Evolutionary conservation across 2,113 vertebrate genomes (phyloP).

Genomic region (Campylomormyrus tamandua): DNA sequence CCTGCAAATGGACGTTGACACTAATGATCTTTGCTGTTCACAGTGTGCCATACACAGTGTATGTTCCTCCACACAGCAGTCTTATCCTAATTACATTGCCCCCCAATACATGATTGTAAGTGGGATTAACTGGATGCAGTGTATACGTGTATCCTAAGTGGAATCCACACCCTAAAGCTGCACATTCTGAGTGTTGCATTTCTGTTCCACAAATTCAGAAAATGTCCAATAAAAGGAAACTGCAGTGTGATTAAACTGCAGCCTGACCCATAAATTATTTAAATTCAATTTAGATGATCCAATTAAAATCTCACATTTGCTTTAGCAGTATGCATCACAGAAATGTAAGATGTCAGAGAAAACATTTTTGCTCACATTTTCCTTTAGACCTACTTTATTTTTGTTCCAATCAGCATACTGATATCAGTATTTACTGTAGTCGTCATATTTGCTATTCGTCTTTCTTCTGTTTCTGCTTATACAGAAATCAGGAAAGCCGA

Average conservation of each 20-base stretch:
- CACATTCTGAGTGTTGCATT: not conserved
- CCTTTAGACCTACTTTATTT: not conserved
- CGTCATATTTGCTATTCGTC: not conserved
- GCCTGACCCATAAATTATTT: not conserved
- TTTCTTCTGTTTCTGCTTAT: not conserved
- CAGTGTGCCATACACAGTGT: not conserved
- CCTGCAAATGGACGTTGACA: not conserved
- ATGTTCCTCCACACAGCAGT: not conserved
- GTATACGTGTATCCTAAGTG: not conserved
- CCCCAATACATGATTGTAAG: not conserved
- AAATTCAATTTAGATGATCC: not conserved
- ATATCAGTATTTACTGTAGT: not conserved
- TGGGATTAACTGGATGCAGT: not conserved
- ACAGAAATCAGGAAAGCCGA: not conserved
- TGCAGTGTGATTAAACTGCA: not conserved
- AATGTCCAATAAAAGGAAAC: not conserved
- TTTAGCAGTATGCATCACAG: not conserved
- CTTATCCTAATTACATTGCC: not conserved
- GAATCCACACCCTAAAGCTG: not conserved
- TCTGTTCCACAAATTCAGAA: not conserved
- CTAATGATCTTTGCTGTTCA: not conserved
- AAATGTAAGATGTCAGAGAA: slow-evolving; percentile 1
- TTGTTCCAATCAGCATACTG: not conserved
- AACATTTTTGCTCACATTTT: not conserved
- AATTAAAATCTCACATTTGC: not conserved